Evolutionary conservation across 2,888 invertebrate genomes (phyloP).

Genomic region (Pristionchus mayeri): DNA sequence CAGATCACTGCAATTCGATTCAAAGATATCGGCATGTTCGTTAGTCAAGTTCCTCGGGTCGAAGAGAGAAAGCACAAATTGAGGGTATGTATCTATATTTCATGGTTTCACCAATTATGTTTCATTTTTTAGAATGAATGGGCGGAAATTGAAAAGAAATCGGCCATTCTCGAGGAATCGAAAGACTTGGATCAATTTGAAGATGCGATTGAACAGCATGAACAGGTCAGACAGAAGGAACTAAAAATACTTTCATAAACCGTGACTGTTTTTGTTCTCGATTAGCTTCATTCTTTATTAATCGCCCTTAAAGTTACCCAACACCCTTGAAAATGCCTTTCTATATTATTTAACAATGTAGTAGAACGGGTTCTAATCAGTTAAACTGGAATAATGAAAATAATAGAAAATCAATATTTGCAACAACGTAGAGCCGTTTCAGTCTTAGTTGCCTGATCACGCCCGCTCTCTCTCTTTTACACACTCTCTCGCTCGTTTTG

Average conservation of each 20-base stretch:
- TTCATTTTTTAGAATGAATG: background rate
- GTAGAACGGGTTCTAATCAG: no score
- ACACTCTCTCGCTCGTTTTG: no score
- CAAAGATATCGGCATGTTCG: background rate
- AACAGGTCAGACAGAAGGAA: background rate
- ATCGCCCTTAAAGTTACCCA: no score
- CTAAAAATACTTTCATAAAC: background rate
- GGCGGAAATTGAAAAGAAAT: constrained; percentile 27
- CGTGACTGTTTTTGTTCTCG: background rate
- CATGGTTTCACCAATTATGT: background rate
- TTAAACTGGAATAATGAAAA: no score
- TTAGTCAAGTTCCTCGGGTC: constrained; percentile 14
- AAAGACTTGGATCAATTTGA: background rate
- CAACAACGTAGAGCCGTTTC: no score
- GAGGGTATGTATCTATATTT: background rate
- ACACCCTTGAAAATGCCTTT: no score
- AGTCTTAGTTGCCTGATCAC: no score
- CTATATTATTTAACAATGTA: no score
- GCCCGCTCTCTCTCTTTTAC: no score
- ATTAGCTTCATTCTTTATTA: no score
- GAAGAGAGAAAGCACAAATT: constrained; percentile 26
- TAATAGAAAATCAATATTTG: no score
- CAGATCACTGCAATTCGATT: background rate
- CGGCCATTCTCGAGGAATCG: background rate
- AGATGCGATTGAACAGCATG: background rate